Conservation (phyloP, 1,140 invertebrate genomes). For the Bombus balteatus region DNA sequence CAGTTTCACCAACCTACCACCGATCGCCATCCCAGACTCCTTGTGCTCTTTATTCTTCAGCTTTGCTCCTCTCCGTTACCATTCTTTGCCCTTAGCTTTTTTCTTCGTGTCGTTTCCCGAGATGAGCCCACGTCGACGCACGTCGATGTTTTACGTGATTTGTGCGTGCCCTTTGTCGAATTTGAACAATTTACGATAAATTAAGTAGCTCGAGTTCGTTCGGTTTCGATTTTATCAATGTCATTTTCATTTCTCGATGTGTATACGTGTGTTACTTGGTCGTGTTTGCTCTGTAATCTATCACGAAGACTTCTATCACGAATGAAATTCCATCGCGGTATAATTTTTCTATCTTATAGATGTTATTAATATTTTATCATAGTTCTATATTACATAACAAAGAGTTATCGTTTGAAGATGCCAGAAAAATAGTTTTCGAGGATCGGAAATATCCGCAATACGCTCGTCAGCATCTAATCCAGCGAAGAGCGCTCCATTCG, state of each 20-base stretch:
- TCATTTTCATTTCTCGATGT: too few relatives aligned
- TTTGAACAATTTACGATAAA: background rate
- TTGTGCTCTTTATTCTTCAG: conserved; percentile 6
- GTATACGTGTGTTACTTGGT: too few relatives aligned
- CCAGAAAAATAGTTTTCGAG: too few relatives aligned
- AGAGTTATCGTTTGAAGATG: too few relatives aligned
- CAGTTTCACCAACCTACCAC: background rate
- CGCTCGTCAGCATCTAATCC: background rate
- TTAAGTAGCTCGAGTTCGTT: background rate
- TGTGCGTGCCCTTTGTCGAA: too few relatives aligned
- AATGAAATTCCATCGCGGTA: too few relatives aligned
- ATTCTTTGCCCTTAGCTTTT: background rate
- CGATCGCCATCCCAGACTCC: background rate
- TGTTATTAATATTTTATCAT: too few relatives aligned
- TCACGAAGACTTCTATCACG: too few relatives aligned
- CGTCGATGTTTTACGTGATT: too few relatives aligned
- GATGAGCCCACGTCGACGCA: background rate
- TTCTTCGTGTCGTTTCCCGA: background rate
- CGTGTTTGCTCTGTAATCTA: too few relatives aligned
- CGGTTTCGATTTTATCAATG: background rate
- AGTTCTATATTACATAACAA: too few relatives aligned
- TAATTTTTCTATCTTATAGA: too few relatives aligned
- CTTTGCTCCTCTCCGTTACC: background rate
- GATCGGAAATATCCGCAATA: background rate
- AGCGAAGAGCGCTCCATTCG: background rate